These are phyloP conservation scores for Isurus oxyrinchus DNA, from an alignment of 2,113 vertebrate species.

Conservation along the genomic window DNA sequence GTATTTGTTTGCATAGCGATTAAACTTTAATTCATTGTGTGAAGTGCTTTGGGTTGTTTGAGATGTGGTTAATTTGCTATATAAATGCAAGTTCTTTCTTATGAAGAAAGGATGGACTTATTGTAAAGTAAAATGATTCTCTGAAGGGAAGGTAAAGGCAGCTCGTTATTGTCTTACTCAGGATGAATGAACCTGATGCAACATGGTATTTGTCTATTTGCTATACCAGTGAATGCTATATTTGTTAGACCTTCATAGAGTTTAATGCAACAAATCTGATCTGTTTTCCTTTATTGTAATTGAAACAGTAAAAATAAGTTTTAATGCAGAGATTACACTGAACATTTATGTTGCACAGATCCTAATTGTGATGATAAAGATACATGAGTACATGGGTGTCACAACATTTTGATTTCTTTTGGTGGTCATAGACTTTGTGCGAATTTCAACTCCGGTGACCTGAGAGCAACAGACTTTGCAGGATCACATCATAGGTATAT, in stretches of 20 bases:
- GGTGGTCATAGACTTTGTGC: not conserved
- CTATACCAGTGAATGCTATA: not conserved
- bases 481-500: not conserved
- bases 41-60: not conserved
- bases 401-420: slow-evolving; percentile 16
- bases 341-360: not conserved
- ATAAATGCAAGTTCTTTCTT: not conserved
- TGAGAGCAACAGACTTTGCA: not conserved
- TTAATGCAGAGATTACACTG: not conserved
- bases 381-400: not conserved
- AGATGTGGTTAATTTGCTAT: not conserved
- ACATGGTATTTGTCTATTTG: not conserved
- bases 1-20: not conserved
- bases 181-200: not conserved
- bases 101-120: not conserved
- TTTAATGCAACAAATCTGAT: not conserved
- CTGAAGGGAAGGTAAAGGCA: not conserved
- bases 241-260: not conserved
- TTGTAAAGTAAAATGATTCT: not conserved
- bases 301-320: not conserved
- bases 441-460: not conserved
- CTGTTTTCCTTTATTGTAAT: not conserved
- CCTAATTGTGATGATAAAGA: not conserved
- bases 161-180: not conserved
- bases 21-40: not conserved